A percentile compares a stretch with the other conserved stretches of the same genome.
phyloP scores from a whole-genome alignment of 2,888 invertebrate genomes.

The Minunthozetes semirufus region DNA sequence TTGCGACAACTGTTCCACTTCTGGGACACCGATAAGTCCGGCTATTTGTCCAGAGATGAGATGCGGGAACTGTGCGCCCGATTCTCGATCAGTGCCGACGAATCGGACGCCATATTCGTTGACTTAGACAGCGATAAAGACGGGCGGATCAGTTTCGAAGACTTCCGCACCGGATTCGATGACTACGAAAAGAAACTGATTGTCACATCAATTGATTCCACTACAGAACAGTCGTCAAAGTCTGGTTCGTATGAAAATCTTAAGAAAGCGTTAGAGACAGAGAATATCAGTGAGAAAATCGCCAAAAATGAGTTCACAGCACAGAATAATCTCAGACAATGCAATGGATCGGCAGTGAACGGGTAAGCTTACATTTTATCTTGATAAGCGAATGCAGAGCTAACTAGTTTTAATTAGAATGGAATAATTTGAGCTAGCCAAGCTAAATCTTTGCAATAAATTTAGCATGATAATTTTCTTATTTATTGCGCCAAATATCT shows the following conservation, averaged over 20 bases:
- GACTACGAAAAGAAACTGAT: constrained; percentile 43
- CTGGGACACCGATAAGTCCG: constrained; percentile 51
- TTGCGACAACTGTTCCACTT: constrained; percentile 49
- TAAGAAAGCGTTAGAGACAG: not conserved
- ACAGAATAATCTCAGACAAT: not conserved
- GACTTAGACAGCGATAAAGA: constrained; percentile 55
- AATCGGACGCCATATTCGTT: constrained; percentile 52
- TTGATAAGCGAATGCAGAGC: no score
- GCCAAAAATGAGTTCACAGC: not conserved
- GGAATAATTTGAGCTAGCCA: no score
- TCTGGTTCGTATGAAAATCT: not conserved
- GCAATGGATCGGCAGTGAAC: not conserved
- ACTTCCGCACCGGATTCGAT: constrained; percentile 53
- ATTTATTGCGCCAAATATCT: no score
- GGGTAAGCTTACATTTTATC: no score
- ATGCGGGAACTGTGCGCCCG: constrained; percentile 52
- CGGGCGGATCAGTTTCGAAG: constrained; percentile 53
- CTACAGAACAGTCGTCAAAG: no score
- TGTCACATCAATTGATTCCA: not conserved
- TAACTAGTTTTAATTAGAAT: no score
- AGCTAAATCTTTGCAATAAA: no score
- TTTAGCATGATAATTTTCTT: no score
- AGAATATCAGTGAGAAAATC: constrained; percentile 7
- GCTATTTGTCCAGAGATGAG: constrained; percentile 52
- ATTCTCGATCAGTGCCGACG: constrained; percentile 48